Percentiles rank a stretch among this genome's conserved stretches.
phyloP scores from a whole-genome alignment of 2,888 invertebrate genomes.

The Platycheirus rosarum region DNA sequence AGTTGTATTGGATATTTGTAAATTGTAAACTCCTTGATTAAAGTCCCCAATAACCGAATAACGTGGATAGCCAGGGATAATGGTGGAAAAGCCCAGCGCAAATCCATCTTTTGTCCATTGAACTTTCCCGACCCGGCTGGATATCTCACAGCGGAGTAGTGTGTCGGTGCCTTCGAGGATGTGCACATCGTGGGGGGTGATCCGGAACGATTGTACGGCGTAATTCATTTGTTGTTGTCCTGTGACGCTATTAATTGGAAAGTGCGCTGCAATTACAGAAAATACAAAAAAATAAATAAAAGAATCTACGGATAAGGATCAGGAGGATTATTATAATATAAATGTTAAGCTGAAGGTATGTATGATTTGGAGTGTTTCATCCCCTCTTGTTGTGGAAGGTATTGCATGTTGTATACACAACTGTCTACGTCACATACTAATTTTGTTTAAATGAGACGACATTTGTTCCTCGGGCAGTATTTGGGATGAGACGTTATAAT shows the following conservation, averaged over 20 bases:
- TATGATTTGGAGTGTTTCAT: background rate
- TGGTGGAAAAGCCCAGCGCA: slow-evolving; percentile 90
- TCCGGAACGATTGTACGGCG: slow-evolving; percentile 91
- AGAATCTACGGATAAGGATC: background rate
- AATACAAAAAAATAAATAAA: slow-evolving; percentile 2
- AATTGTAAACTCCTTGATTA: slow-evolving; percentile 92
- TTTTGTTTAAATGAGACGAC: background rate
- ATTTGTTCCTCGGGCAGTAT: slow-evolving; percentile 29
- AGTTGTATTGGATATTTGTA: slow-evolving; percentile 93
- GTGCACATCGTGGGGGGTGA: slow-evolving; percentile 89
- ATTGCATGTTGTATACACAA: background rate
- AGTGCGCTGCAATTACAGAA: slow-evolving; percentile 78
- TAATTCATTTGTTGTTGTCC: slow-evolving; percentile 51
- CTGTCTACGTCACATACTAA: background rate
- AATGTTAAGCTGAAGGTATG: background rate
- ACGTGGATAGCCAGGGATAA: slow-evolving; percentile 92
- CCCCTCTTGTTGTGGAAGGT: background rate
- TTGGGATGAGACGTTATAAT: slow-evolving; percentile 25
- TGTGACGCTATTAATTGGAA: slow-evolving; percentile 61
- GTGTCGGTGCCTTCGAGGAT: slow-evolving; percentile 93
- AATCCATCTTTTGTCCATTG: slow-evolving; percentile 98
- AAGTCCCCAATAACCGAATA: slow-evolving; percentile 94
- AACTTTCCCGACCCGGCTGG: slow-evolving; percentile 92
- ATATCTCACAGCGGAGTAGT: slow-evolving; percentile 92
- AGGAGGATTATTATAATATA: slow-evolving; percentile 10